Evolutionary conservation across 2,888 invertebrate species (phyloP).

Genomic region (Caenorhabditis angaria): DNA sequence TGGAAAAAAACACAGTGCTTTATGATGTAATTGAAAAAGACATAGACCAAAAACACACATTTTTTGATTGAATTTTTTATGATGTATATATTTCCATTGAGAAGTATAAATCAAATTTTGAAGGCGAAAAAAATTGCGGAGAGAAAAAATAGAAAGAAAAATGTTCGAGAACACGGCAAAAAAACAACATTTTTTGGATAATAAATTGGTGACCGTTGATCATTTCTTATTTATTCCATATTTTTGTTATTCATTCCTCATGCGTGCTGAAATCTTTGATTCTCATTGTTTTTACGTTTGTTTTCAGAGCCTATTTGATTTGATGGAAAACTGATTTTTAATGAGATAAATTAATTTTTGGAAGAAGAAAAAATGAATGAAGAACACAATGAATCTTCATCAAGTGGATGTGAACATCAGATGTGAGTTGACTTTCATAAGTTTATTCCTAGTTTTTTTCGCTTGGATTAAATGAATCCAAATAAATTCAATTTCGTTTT

Average conservation of each 20-base stretch:
- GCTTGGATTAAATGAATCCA: background rate
- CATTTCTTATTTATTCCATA: background rate
- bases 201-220: background rate
- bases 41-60: background rate
- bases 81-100: slow-evolving; percentile 9
- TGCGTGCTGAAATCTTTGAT: no score
- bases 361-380: slow-evolving; percentile 23
- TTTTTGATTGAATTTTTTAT: slow-evolving; percentile 6
- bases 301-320: slow-evolving; percentile 8
- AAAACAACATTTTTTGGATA: background rate
- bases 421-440: slow-evolving; percentile 18
- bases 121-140: slow-evolving; percentile 19
- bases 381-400: slow-evolving; percentile 39
- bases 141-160: slow-evolving; percentile 14
- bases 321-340: no score
- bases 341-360: background rate
- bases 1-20: no score
- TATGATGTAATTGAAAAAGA: background rate
- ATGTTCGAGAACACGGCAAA: slow-evolving; percentile 1
- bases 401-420: slow-evolving; percentile 44
- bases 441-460: background rate
- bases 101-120: background rate
- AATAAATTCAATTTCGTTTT: slow-evolving; percentile 3
- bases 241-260: no score
- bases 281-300: slow-evolving; percentile 7